A percentile compares a stretch with the other conserved stretches of the same genome.
Conservation (phyloP, 2,888 invertebrate species). For the Clostera curtula region DNA sequence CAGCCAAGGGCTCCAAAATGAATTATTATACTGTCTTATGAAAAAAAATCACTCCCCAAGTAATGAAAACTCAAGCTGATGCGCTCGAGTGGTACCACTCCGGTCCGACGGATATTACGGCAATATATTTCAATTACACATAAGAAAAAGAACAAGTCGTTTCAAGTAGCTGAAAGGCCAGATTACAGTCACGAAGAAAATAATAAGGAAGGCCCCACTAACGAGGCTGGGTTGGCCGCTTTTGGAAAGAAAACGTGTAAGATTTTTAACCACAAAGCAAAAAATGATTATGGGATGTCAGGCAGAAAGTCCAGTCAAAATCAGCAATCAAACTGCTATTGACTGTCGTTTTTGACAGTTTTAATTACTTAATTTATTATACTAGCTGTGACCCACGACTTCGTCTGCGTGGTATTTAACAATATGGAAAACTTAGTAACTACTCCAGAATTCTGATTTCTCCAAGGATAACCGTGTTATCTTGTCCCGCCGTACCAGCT, state of each 20-base stretch:
- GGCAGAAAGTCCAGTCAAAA: too few species aligned
- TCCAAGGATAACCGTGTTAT: too few species aligned
- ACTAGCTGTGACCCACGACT: too few species aligned
- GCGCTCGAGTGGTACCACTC: constrained; percentile 63
- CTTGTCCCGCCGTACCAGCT: too few species aligned
- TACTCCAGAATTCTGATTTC: too few species aligned
- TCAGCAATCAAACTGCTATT: too few species aligned
- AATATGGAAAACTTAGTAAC: too few species aligned
- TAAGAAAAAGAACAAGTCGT: constrained; percentile 74
- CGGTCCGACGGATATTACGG: constrained; percentile 71
- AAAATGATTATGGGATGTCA: too few species aligned
- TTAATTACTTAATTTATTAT: too few species aligned
- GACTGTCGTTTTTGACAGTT: too few species aligned
- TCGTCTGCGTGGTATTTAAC: too few species aligned
- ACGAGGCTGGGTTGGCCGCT: constrained; percentile 58
- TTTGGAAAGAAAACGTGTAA: constrained; percentile 58
- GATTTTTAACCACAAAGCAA: too few species aligned
- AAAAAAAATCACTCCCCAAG: constrained; percentile 66
- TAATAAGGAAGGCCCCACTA: constrained; percentile 66
- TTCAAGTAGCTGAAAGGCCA: constrained; percentile 72
- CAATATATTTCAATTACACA: constrained; percentile 75
- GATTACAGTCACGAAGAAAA: constrained; percentile 67
- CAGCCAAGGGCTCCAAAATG: constrained; percentile 56
- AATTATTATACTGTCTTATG: constrained; percentile 68
- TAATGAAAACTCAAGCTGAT: constrained; percentile 72